Percentiles rank a stretch among this genome's conserved stretches.
Evolutionary conservation across 2,888 invertebrate genomes (phyloP).

Genomic region (Pandemis cinnamomeana): DNA sequence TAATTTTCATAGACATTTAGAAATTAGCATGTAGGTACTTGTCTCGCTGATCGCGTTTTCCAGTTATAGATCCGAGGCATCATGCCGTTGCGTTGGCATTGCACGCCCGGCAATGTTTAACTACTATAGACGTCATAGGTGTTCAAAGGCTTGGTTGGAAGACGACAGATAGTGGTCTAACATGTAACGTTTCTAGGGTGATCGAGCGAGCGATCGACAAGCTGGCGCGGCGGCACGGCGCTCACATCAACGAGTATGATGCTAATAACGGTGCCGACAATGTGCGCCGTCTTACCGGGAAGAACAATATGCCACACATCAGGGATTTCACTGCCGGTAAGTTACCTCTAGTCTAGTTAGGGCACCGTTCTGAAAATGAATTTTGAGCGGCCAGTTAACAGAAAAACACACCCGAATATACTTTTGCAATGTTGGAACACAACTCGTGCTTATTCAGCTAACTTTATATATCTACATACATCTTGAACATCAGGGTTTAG

Average conservation of each 20-base stretch:
- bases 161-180: not conserved
- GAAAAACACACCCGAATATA: too few relatives aligned
- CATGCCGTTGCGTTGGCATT: too few relatives aligned
- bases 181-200: constrained; percentile 81
- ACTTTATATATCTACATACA: too few relatives aligned
- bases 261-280: constrained; percentile 98
- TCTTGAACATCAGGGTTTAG: too few relatives aligned
- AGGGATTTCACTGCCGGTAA: constrained; percentile 94
- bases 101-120: too few relatives aligned
- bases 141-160: not conserved
- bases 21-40: too few relatives aligned
- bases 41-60: too few relatives aligned
- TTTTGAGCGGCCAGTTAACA: not conserved
- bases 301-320: constrained; percentile 96
- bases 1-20: too few relatives aligned
- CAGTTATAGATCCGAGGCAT: too few relatives aligned
- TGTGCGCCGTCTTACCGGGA: constrained; percentile 95
- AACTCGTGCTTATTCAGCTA: too few relatives aligned
- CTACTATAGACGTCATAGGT: too few relatives aligned
- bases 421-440: too few relatives aligned
- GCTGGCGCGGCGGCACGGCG: constrained; percentile 93
- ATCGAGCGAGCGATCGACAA: constrained; percentile 98
- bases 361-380: not conserved
- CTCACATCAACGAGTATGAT: constrained; percentile 98
- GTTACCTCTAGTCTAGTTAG: not conserved